phyloP scores from a whole-genome alignment of 1,140 invertebrate genomes.

The Drosophila teissieri region DNA sequence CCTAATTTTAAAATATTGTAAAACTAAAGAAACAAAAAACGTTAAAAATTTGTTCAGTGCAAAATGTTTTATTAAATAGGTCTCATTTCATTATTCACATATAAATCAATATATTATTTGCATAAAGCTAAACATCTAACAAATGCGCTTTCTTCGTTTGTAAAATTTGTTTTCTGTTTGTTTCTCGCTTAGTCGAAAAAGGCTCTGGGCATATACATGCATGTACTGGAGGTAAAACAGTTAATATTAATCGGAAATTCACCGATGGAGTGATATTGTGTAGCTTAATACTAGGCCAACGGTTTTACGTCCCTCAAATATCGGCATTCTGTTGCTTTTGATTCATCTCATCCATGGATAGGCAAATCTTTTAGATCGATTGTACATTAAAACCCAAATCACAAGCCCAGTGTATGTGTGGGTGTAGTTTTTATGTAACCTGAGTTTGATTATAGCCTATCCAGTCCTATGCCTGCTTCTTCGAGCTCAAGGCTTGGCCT shows the following conservation, averaged over 20 bases:
- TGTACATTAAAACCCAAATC: conserved; percentile 26
- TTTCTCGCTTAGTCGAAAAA: conserved; percentile 36
- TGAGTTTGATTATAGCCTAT: conserved; percentile 44
- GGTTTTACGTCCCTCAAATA: conserved; percentile 27
- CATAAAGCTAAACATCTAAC: conserved; percentile 18
- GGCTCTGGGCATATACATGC: conserved; percentile 14
- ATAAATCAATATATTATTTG: conserved; percentile 23
- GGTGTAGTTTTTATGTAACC: conserved; percentile 48
- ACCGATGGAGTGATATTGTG: conserved; percentile 13
- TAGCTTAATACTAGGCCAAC: conserved; percentile 42
- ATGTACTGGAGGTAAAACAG: conserved; percentile 41
- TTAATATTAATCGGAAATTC: conserved; percentile 52
- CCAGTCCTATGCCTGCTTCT: conserved; percentile 51
- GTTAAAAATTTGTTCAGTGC: neutral
- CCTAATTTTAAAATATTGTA: too few species aligned
- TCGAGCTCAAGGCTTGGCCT: conserved; percentile 58
- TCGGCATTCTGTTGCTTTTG: conserved; percentile 28
- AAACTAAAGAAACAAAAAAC: too few species aligned
- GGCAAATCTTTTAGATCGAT: conserved; percentile 39
- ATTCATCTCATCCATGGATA: conserved; percentile 23
- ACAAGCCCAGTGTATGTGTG: too few species aligned
- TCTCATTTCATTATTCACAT: conserved; percentile 43
- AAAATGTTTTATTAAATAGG: conserved; percentile 23
- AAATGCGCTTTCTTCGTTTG: conserved; percentile 17
- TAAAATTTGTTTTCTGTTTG: conserved; percentile 21